Percentiles rank a stretch among this genome's conserved stretches.
Evolutionary conservation across 2,113 vertebrate genomes (phyloP).

Genomic region (Carlito syrichta): DNA sequence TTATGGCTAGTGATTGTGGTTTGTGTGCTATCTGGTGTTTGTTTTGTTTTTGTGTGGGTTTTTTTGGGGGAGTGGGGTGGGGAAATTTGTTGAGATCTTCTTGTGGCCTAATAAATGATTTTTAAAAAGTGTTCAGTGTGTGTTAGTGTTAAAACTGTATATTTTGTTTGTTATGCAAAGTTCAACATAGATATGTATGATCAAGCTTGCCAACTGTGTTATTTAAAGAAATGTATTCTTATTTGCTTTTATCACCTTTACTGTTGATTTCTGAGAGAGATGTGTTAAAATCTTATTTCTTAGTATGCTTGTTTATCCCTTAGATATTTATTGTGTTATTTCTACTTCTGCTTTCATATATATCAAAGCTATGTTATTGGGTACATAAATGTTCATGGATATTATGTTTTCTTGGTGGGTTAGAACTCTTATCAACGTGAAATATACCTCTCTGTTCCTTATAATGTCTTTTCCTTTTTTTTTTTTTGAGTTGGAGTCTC

Average conservation of each 20-base stretch:
- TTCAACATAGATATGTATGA: not conserved
- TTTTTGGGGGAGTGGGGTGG: not conserved
- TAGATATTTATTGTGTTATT: not conserved
- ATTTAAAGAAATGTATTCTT: not conserved
- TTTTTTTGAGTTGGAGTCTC: too few species aligned
- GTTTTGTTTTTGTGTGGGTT: not conserved
- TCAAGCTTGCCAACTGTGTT: not conserved
- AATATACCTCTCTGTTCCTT: not conserved
- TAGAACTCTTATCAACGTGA: not conserved
- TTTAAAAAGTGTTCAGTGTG: not conserved
- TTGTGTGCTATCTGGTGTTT: not conserved
- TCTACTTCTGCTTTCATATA: not conserved
- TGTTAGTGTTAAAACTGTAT: not conserved
- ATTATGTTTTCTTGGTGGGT: not conserved
- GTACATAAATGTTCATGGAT: not conserved
- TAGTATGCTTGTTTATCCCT: not conserved
- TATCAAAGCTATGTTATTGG: not conserved
- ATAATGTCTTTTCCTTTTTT: not conserved
- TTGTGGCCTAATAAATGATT: not conserved
- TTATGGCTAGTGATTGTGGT: not conserved
- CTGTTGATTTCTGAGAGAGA: not conserved
- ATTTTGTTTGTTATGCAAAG: not conserved
- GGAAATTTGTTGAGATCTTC: not conserved
- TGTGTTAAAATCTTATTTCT: not conserved
- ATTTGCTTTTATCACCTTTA: not conserved